These are phyloP conservation scores for Pteronura brasiliensis DNA, from an alignment of 2,113 vertebrate species.

Conservation along the genomic window DNA sequence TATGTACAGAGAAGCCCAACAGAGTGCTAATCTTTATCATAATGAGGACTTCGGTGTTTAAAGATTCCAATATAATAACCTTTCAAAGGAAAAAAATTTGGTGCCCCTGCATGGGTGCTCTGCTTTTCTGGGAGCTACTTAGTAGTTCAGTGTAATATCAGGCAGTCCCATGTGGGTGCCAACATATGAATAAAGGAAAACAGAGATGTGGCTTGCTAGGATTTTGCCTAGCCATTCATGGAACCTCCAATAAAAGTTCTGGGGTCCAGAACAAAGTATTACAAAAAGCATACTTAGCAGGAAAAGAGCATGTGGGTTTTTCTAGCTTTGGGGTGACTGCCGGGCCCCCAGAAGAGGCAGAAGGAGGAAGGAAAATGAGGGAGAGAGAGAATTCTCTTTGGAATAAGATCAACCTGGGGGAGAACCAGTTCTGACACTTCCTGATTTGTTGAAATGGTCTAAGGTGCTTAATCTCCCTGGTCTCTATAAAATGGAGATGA, in stretches of 20 bases:
- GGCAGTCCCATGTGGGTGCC: not conserved
- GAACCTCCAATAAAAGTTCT: not conserved
- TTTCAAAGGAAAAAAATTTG: not conserved
- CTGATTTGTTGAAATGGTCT: not conserved
- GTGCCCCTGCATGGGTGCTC: not conserved
- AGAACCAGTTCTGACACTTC: not conserved
- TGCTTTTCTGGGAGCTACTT: not conserved
- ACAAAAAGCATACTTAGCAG: not conserved
- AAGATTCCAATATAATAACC: not conserved
- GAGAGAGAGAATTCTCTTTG: not conserved
- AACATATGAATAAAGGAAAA: not conserved
- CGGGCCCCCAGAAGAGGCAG: not conserved
- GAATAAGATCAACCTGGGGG: not conserved
- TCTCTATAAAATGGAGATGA: not conserved
- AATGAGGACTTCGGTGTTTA: not conserved
- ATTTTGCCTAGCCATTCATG: not conserved
- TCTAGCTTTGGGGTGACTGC: not conserved
- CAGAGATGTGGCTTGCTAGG: not conserved
- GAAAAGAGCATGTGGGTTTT: not conserved
- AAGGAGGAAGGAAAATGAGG: not conserved
- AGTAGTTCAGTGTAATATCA: not conserved
- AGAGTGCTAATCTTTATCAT: not conserved
- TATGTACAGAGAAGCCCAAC: not conserved
- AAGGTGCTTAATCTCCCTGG: not conserved
- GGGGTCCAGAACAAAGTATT: not conserved